phyloP scores from a whole-genome alignment of 2,888 invertebrate genomes.

The Dromius quadrimaculatus region DNA sequence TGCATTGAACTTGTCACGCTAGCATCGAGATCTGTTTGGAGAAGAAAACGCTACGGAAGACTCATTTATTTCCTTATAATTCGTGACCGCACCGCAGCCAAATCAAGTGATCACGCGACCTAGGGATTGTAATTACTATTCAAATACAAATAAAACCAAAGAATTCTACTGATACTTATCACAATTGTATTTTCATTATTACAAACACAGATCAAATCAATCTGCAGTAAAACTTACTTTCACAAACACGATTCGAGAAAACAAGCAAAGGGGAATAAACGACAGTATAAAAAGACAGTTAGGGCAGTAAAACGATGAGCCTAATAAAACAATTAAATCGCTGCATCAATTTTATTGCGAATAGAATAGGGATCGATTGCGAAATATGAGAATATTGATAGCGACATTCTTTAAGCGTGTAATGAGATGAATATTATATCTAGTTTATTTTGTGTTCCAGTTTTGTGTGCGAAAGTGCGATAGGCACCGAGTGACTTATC shows the following conservation, averaged over 20 bases:
- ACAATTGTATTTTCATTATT: not conserved
- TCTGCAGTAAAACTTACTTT: not conserved
- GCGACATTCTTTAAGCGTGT: conserved; percentile 11
- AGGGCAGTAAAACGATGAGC: conserved; percentile 18
- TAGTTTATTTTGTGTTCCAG: no score
- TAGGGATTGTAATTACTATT: conserved; percentile 10
- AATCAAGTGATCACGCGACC: conserved; percentile 37
- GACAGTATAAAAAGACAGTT: conserved; percentile 30
- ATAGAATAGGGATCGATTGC: not conserved
- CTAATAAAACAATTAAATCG: conserved; percentile 39
- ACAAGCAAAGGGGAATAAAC: conserved; percentile 4
- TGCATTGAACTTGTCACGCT: conserved; percentile 42
- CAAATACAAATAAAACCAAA: conserved; percentile 16
- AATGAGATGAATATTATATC: conserved; percentile 62
- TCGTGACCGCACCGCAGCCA: conserved; percentile 28
- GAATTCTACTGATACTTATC: not conserved
- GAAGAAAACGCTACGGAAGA: conserved; percentile 44
- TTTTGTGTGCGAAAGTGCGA: conserved; percentile 59
- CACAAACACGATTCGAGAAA: not conserved
- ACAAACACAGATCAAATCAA: not conserved
- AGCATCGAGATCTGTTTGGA: conserved; percentile 36
- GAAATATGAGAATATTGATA: no score
- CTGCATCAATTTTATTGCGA: not conserved
- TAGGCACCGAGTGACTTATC: conserved; percentile 49
- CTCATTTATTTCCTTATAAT: conserved; percentile 46